Conservation (phyloP, 1,140 invertebrate species). For the Trachelipus rathkii region DNA sequence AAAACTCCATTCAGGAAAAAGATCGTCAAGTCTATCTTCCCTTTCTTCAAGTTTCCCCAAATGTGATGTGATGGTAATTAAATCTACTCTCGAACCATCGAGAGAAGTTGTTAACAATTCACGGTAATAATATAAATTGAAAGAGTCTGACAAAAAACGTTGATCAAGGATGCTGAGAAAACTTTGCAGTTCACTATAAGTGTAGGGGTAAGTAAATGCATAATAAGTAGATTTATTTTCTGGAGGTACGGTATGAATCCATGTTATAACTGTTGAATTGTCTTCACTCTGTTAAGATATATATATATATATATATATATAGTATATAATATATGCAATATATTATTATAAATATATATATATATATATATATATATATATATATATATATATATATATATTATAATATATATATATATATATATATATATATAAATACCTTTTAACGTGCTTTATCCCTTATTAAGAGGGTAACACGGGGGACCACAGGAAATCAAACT, state of each 20-base stretch:
- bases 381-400: constrained; percentile 10
- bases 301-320: constrained; percentile 7
- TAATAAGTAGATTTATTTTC: constrained; percentile 63
- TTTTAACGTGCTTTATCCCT: too few species aligned
- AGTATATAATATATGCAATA: constrained; percentile 3
- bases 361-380: constrained; percentile 10
- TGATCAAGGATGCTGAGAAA: constrained; percentile 61
- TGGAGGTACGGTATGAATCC: constrained; percentile 40
- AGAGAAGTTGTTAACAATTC: constrained; percentile 76
- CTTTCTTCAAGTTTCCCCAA: constrained; percentile 67
- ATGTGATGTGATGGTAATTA: constrained; percentile 80
- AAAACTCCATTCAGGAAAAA: constrained; percentile 67
- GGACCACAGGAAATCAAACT: too few species aligned
- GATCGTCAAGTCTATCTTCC: constrained; percentile 67
- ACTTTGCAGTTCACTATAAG: constrained; percentile 74
- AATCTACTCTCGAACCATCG: constrained; percentile 75
- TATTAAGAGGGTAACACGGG: too few species aligned
- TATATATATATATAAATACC: not conserved
- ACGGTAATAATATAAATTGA: constrained; percentile 72
- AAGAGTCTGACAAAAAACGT: constrained; percentile 48
- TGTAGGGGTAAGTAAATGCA: constrained; percentile 88
- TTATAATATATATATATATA: constrained; percentile 13
- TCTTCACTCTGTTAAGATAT: constrained; percentile 41
- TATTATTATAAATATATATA: constrained; percentile 1
- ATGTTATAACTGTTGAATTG: constrained; percentile 37